Conservation (phyloP, 1,140 invertebrate species). For the Tetragnatha versicolor region DNA sequence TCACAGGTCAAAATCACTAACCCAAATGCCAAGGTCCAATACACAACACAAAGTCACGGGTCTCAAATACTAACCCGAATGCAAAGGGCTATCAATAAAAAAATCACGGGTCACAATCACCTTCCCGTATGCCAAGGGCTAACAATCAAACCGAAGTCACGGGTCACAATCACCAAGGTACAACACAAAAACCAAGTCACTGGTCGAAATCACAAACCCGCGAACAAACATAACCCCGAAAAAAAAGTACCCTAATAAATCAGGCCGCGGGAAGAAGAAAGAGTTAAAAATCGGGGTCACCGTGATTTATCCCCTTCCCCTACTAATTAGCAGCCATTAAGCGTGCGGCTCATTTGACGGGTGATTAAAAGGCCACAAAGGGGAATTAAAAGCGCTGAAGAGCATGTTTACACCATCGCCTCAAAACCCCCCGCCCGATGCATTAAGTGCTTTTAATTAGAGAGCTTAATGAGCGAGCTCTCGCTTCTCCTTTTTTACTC, state of each 20-base stretch:
- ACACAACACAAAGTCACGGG: too few relatives aligned
- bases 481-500: conserved; percentile 1
- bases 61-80: too few relatives aligned
- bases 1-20: too few relatives aligned
- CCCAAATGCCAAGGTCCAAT: too few relatives aligned
- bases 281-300: conserved; percentile 43
- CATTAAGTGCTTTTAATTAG: conserved; percentile 55
- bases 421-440: conserved; percentile 43
- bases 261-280: conserved; percentile 2
- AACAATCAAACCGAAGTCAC: too few relatives aligned
- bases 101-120: too few relatives aligned
- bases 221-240: not conserved
- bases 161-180: too few relatives aligned
- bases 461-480: conserved; percentile 44
- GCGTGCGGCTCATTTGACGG: conserved; percentile 47
- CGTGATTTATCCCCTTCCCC: conserved; percentile 34
- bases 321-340: conserved; percentile 49
- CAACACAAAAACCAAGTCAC: too few relatives aligned
- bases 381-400: conserved; percentile 51
- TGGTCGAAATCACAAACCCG: not conserved
- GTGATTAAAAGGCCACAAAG: conserved; percentile 54
- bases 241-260: not conserved
- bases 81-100: too few relatives aligned
- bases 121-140: too few relatives aligned
- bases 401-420: conserved; percentile 53